Percentiles rank a stretch among this genome's conserved stretches.
These are phyloP conservation scores for Acronicta leporina DNA, from an alignment of 2,888 invertebrate genomes.

Conservation along the genomic window DNA sequence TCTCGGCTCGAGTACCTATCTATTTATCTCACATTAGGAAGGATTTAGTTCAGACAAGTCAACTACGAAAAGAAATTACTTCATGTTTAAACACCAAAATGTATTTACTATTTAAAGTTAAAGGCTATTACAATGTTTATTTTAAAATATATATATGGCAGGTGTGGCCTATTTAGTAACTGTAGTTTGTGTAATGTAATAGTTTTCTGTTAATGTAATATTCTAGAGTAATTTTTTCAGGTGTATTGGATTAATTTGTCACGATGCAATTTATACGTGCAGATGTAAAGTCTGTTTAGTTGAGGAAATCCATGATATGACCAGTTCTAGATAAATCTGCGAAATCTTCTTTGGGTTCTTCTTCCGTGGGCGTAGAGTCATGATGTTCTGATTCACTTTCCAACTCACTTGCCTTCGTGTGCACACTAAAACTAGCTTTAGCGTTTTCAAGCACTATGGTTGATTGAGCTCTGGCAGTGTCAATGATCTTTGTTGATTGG, in stretches of 20 bases:
- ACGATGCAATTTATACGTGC: not conserved
- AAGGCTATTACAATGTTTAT: not conserved
- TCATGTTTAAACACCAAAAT: not conserved
- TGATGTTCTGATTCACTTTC: no score
- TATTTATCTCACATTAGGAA: no score
- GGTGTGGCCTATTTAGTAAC: not conserved
- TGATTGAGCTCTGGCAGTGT: conserved; percentile 9
- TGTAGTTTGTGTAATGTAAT: not conserved
- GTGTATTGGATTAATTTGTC: not conserved
- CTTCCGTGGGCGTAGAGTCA: not conserved
- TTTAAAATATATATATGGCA: not conserved
- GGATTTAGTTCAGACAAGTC: no score
- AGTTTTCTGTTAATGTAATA: not conserved
- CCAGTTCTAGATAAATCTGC: not conserved
- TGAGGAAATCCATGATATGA: conserved; percentile 1
- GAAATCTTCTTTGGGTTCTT: not conserved
- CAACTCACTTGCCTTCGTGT: not conserved
- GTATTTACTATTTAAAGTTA: not conserved
- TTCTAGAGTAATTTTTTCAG: not conserved
- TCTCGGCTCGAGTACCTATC: no score
- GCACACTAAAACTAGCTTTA: conserved; percentile 8
- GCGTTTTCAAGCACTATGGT: conserved; percentile 15
- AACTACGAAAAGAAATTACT: not conserved
- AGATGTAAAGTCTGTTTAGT: not conserved
- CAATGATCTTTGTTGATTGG: conserved; percentile 17